These are phyloP conservation scores for Lepidurus couesii DNA, from an alignment of 1,140 invertebrate genomes.

Conservation along the genomic window DNA sequence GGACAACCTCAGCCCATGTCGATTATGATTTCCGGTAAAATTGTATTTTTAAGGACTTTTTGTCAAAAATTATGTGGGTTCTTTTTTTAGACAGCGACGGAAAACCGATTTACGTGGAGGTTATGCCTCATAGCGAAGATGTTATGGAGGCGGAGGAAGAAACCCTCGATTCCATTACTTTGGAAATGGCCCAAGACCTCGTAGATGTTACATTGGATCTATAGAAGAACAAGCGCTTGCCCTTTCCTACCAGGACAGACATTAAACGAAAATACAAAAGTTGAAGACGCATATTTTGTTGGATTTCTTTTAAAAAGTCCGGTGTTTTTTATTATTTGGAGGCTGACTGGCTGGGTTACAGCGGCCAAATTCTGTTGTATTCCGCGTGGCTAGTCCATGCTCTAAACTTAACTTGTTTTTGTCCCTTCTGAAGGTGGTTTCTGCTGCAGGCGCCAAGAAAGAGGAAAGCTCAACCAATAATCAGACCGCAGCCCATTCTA, in stretches of 20 bases:
- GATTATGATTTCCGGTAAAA: background rate
- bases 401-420: background rate
- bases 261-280: background rate
- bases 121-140: background rate
- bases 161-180: background rate
- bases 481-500: slow-evolving; percentile 76
- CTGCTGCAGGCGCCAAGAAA: background rate
- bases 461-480: slow-evolving; percentile 56
- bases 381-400: background rate
- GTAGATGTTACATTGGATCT: background rate
- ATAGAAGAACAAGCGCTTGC: background rate
- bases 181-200: slow-evolving; percentile 10
- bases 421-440: background rate
- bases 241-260: background rate
- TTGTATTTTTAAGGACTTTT: background rate
- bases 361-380: slow-evolving; percentile 6
- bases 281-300: background rate
- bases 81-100: background rate
- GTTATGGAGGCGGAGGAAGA: background rate
- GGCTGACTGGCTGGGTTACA: slow-evolving; percentile 5
- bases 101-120: slow-evolving; percentile 1
- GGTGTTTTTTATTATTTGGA: slow-evolving; percentile 11
- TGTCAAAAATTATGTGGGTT: background rate
- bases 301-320: slow-evolving; percentile 4
- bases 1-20: background rate